These are phyloP conservation scores for Bolborhynchus lineola DNA, from an alignment of 2,113 vertebrate genomes.

Conservation along the genomic window DNA sequence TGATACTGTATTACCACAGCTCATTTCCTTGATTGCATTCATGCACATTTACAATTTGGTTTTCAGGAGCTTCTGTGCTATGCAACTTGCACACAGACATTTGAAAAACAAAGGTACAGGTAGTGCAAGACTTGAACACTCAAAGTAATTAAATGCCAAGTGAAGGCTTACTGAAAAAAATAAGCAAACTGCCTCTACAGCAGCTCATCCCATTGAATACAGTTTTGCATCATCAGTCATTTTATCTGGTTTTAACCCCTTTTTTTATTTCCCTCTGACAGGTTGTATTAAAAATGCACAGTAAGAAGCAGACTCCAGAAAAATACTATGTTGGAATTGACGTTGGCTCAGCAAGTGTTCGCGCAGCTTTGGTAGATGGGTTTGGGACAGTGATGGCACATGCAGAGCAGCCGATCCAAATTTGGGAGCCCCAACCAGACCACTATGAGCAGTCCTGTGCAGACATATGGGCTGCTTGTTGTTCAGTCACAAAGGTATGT, in stretches of 20 bases:
- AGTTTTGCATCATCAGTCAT: background rate
- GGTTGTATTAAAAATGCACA: slow-evolving; percentile 47
- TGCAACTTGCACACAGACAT: background rate
- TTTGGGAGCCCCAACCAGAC: slow-evolving; percentile 85
- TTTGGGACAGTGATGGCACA: slow-evolving; percentile 75
- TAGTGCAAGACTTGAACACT: background rate
- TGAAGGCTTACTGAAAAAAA: background rate
- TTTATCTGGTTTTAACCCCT: background rate
- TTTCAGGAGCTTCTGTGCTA: background rate
- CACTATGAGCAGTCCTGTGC: slow-evolving; percentile 91
- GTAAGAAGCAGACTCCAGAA: background rate
- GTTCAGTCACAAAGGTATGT: slow-evolving; percentile 84
- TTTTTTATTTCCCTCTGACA: background rate
- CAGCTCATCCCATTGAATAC: background rate
- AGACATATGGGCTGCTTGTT: slow-evolving; percentile 92
- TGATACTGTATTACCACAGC: background rate
- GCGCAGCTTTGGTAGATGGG: slow-evolving; percentile 86
- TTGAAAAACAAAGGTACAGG: background rate
- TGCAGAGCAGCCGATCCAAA: slow-evolving; percentile 80
- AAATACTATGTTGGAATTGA: slow-evolving; percentile 89
- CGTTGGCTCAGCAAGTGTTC: slow-evolving; percentile 89
- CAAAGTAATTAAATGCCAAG: background rate
- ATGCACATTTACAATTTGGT: background rate
- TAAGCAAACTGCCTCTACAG: background rate
- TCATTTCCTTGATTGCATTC: background rate